Evolutionary conservation across 1,140 invertebrate genomes (phyloP), one percentile per base, ranked within the genome.

Genomic region (Chionoecetes opilio): DNA sequence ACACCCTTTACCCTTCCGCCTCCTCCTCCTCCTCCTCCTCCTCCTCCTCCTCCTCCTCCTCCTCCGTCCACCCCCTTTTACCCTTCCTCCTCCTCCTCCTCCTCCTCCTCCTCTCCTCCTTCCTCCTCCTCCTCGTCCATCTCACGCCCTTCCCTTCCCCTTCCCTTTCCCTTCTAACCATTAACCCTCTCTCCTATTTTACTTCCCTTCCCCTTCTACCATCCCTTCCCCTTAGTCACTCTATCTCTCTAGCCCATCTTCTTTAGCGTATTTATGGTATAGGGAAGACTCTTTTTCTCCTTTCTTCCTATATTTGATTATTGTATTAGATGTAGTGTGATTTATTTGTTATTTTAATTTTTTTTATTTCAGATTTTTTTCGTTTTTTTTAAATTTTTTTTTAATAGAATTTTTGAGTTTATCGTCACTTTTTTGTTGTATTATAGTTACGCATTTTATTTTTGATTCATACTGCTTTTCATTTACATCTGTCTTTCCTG

Each of bases 111-210:
- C 86, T 41, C 35, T 14, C 86, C 34, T 29, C n/a, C 29, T 41
- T n/a, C 37, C 88, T 89, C 87, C 21, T 32, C 21, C 29, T 87
- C n/a, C 38, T 91, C 8, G 26, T 63, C 9, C n/a, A 2, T 29
- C 35, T 63, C 35, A 53, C 37, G 63, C 37, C 91, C 82, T 63
- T 35, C 91, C 63, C 90, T 82, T 34, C 26, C 63, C 37, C 90
- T 92, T 35, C 37, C 53, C n/a, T 75, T 91, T 32, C 38, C 46
- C 32, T 35, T 34, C 29, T 86, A 26, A 21, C 21, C 63, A n/a
- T 26, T 75, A 75, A 75, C 21, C 63, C 21, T 75, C 63, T 75
- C 11, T 75, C n/a, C 63, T 75, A 17, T 21, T n/a, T n/a, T 75
- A 26, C 63, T 75, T 75, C 63, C 63, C 53, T 46, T 46, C 63